Base-by-base conservation (phyloP, 2,888 invertebrate species). In the Nymphalis c-album region DNA sequence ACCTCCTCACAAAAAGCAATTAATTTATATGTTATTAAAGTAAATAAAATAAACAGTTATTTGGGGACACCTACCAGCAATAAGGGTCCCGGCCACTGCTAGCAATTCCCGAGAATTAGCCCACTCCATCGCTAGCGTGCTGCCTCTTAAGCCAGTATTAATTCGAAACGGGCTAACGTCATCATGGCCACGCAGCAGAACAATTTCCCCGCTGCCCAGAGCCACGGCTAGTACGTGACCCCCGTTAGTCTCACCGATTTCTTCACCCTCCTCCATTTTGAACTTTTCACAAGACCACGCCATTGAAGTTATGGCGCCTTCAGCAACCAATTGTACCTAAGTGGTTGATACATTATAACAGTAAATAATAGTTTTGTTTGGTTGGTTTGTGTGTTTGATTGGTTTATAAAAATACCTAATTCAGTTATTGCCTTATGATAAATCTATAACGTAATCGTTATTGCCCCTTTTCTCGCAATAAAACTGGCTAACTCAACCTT, bases 251-350 rank as follows among this genome's bases (percentile, higher is more conserved):
- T 95, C 95, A 26, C 94, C 94, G 2, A 93, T 94, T 74, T 97
- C 97, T 78, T 97, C 97, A 1, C 96, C 96, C 85, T 98, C 98
- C 84, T 98, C 98, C 98, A 98, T 98, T 91, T 98, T 98, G 88
- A 98, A 98, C 83, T 98, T 98, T 85, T 98, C 98, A 83, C 98
- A 98, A 22, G 98, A 98, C 98, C 98, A 99, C 18, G 97, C 96
- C 97, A 99, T 97, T 60, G 96, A 95, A 2, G 95, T 95, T 77
- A 99, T 98, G 10, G 96, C 96, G 65, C 97, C 96, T 80, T 97
- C 96, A 50, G 96, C 95, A 69, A 95, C 95, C n/a, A 98, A 85
- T 80, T 96, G 96, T n/a, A 97, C 95, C 92, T 40, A 40, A 40
- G 40, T 40, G 40, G 26, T 26, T 40, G 1, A 35, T 2, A 7